Conservation (phyloP, 1,140 invertebrate species). For the Phthorimaea operculella region DNA sequence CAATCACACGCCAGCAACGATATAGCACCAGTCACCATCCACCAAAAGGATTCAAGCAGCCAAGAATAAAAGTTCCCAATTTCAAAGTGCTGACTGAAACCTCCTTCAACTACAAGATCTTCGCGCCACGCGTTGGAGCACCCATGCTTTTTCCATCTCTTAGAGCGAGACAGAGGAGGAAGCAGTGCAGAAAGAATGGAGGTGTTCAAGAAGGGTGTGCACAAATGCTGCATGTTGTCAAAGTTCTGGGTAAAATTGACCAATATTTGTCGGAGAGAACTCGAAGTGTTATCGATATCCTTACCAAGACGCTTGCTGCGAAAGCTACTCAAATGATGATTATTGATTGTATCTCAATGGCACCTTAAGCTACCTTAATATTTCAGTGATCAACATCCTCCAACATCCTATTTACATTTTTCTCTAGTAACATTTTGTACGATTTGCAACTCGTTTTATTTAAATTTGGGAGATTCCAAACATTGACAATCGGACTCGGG, state of each 20-base stretch:
- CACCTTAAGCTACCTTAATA: too few species aligned
- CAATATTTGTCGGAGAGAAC: conserved; percentile 55
- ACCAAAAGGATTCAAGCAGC: conserved; percentile 35
- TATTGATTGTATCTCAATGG: too few species aligned
- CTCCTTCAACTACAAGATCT: conserved; percentile 9
- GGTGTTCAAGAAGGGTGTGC: conserved; percentile 54
- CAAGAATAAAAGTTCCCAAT: conserved; percentile 38
- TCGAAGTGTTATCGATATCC: conserved; percentile 48
- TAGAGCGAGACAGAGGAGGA: conserved; percentile 27
- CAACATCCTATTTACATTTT: too few species aligned
- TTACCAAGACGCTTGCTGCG: conserved; percentile 48
- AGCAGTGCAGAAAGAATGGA: conserved; percentile 54
- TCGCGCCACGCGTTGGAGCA: conserved; percentile 28
- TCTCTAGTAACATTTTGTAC: too few species aligned
- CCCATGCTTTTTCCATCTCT: conserved; percentile 24
- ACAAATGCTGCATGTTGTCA: conserved; percentile 55
- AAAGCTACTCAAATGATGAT: neutral
- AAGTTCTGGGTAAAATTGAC: conserved; percentile 50
- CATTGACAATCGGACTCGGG: too few species aligned
- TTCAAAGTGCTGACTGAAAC: conserved; percentile 17
- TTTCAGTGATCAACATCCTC: too few species aligned
- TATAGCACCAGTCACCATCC: conserved; percentile 30
- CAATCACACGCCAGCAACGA: conserved; percentile 35
- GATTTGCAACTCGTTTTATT: too few species aligned
- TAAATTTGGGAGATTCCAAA: too few species aligned